Percentiles rank a stretch among this genome's conserved stretches.
These are phyloP conservation scores for Euura saliciscinereae DNA, from an alignment of 1,140 invertebrate genomes.

Conservation along the genomic window DNA sequence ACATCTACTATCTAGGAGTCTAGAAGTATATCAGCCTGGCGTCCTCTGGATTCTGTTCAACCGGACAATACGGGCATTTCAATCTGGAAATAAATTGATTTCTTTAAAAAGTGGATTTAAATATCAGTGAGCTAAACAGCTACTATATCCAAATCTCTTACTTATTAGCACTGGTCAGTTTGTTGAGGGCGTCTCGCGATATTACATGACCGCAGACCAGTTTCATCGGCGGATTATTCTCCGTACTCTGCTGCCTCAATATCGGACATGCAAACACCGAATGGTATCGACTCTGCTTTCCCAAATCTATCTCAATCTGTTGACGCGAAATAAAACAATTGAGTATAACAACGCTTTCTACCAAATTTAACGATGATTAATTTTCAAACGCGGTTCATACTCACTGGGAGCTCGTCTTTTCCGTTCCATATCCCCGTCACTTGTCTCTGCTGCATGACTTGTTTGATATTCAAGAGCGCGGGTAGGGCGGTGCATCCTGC, in stretches of 20 bases:
- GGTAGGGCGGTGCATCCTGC: conserved; percentile 93
- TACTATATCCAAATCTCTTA: conserved; percentile 58
- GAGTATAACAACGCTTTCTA: conserved; percentile 7
- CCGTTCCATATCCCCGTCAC: conserved; percentile 93
- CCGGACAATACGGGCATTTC: conserved; percentile 98
- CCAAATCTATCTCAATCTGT: conserved; percentile 91
- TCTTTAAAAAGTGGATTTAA: conserved; percentile 49
- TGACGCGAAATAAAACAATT: conserved; percentile 31
- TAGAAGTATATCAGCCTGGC: conserved; percentile 93
- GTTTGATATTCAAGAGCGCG: conserved; percentile 91
- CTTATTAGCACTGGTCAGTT: conserved; percentile 92
- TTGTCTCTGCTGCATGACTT: conserved; percentile 95
- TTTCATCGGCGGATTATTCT: conserved; percentile 96
- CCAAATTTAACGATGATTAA: neutral
- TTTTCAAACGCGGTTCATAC: conserved; percentile 36
- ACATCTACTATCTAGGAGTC: conserved; percentile 44
- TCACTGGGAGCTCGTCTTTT: conserved; percentile 94
- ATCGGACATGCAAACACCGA: conserved; percentile 99
- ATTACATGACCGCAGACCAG: conserved; percentile 98
- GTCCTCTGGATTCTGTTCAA: conserved; percentile 93
- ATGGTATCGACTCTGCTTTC: conserved; percentile 88
- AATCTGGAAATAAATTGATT: conserved; percentile 72
- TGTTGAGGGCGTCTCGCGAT: conserved; percentile 94
- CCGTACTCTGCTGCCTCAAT: conserved; percentile 93
- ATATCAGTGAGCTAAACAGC: conserved; percentile 34